Conservation (phyloP, 2,888 invertebrate species). For the Dysmachus trigonus region DNA sequence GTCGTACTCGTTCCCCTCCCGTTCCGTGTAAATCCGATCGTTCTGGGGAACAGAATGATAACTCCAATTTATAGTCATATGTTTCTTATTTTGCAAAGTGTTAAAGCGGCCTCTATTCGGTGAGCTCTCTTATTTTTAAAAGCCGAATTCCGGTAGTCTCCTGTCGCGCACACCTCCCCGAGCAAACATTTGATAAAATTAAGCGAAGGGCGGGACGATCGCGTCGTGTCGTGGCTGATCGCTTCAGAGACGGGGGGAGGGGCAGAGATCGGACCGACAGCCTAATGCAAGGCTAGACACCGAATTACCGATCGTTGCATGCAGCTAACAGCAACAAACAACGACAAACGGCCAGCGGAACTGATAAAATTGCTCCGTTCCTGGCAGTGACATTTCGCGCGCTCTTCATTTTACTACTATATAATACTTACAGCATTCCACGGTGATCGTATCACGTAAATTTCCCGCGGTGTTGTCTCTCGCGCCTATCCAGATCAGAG, state of each 20-base stretch:
- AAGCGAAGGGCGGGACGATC: background rate
- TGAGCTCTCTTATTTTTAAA: background rate
- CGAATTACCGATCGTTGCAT: background rate
- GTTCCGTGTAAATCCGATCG: background rate
- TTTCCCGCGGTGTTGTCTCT: conserved; percentile 1
- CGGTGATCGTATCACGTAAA: background rate
- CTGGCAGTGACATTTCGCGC: background rate
- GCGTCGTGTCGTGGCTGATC: too few species aligned
- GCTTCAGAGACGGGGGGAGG: background rate
- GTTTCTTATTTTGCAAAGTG: background rate
- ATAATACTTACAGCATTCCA: conserved; percentile 21
- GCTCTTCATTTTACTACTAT: background rate
- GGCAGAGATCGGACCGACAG: background rate
- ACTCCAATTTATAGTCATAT: background rate
- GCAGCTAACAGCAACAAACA: background rate
- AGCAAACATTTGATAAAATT: background rate
- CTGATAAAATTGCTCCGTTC: background rate
- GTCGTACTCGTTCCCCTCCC: background rate
- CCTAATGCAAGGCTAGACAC: background rate
- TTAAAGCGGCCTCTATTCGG: background rate
- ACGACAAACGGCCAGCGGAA: background rate
- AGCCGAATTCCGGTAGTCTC: background rate
- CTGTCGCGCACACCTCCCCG: background rate
- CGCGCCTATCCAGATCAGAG: conserved; percentile 25
- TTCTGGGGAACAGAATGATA: background rate